Evolutionary conservation across 2,113 vertebrate genomes (phyloP).

Genomic region (Pterophyllum scalare): DNA sequence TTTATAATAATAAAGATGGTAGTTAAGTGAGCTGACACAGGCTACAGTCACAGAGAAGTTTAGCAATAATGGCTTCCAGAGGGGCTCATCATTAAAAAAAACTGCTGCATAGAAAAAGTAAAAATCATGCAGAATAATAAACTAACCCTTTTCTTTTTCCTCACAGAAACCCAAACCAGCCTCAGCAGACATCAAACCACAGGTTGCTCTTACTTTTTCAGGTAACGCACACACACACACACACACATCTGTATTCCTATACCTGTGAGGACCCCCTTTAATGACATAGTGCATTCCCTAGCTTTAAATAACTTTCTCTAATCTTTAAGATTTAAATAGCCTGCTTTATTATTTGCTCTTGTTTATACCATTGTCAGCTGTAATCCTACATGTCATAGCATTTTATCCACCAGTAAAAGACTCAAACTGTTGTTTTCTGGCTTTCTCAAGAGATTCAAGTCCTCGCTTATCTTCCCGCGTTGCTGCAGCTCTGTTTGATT

Average conservation of each 20-base stretch:
- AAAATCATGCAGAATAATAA: slow-evolving; percentile 10
- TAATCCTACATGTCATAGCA: background rate
- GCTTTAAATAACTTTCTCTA: background rate
- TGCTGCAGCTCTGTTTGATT: background rate
- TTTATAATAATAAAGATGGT: slow-evolving; percentile 24
- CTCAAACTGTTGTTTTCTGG: background rate
- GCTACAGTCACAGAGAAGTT: slow-evolving; percentile 15
- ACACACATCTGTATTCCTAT: background rate
- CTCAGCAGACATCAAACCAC: slow-evolving; percentile 39
- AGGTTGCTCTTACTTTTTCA: slow-evolving; percentile 65
- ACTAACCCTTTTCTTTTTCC: accelerated
- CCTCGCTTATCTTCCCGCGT: background rate
- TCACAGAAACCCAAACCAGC: slow-evolving; percentile 42
- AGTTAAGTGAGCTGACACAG: slow-evolving; percentile 5
- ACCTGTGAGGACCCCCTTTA: background rate
- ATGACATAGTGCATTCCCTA: background rate
- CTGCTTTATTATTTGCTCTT: background rate
- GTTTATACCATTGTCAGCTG: background rate
- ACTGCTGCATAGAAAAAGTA: background rate
- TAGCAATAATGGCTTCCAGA: slow-evolving; percentile 23
- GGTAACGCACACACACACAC: slow-evolving; percentile 44
- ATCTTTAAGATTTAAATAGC: background rate
- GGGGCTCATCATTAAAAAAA: slow-evolving; percentile 25
- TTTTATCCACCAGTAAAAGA: background rate
- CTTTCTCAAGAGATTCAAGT: background rate